Percentiles rank a stretch among this genome's conserved stretches.
These are phyloP conservation scores for Malthinus flaveolus DNA, from an alignment of 2,888 invertebrate genomes.

Conservation along the genomic window DNA sequence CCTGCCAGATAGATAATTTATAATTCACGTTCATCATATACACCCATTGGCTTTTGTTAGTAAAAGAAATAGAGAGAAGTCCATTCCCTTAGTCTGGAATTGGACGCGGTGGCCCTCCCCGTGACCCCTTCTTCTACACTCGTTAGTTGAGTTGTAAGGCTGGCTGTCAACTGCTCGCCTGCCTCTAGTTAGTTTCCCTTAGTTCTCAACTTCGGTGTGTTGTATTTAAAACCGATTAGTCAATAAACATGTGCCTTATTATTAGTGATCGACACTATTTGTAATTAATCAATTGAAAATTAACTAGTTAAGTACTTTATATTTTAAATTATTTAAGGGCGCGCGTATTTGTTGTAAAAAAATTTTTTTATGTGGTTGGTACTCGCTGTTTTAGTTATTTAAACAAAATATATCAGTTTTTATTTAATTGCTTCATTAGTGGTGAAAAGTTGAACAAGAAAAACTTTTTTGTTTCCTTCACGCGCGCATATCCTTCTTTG, in stretches of 20 bases:
- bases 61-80: conserved; percentile 43
- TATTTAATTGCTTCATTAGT: background rate
- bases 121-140: conserved; percentile 47
- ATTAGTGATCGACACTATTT: conserved; percentile 23
- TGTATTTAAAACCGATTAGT: conserved; percentile 36
- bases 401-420: background rate
- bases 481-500: conserved; percentile 23
- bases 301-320: background rate
- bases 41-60: conserved; percentile 46
- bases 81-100: conserved; percentile 47
- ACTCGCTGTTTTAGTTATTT: too few relatives aligned
- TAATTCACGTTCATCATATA: conserved; percentile 30
- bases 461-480: background rate
- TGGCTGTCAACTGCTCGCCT: conserved; percentile 54
- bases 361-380: background rate
- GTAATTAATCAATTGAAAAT: conserved; percentile 18
- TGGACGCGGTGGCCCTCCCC: conserved; percentile 43
- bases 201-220: conserved; percentile 36
- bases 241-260: conserved; percentile 42
- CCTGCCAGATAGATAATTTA: conserved; percentile 2
- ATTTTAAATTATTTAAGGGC: background rate
- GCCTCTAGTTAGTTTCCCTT: conserved; percentile 53
- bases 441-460: background rate
- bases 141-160: conserved; percentile 58
- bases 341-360: too few relatives aligned